Conservation (phyloP, 2,113 vertebrate species). For the Cyrtonyx montezumae region DNA sequence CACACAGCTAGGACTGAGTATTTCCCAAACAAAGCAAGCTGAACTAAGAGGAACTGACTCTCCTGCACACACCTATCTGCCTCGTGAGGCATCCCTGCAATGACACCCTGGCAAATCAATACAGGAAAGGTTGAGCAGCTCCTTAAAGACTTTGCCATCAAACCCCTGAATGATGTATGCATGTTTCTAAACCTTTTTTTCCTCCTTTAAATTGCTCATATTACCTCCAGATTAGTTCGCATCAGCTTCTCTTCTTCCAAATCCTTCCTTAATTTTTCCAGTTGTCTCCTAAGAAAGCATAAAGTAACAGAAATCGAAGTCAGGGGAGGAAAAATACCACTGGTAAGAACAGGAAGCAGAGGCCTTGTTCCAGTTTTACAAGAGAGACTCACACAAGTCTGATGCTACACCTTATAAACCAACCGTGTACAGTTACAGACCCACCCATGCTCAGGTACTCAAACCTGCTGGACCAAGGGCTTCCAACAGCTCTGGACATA, state of each 20-base stretch:
- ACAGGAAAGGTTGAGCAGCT: neutral
- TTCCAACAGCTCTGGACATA: neutral
- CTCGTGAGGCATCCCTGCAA: neutral
- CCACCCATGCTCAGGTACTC: neutral
- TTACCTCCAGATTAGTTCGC: constrained; percentile 90
- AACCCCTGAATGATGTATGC: neutral
- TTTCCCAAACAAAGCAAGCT: neutral
- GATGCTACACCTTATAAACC: neutral
- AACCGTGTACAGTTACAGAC: neutral
- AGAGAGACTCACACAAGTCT: neutral
- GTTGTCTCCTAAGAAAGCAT: constrained; percentile 86
- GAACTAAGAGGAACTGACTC: neutral
- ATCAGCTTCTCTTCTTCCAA: constrained; percentile 89
- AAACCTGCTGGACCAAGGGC: neutral
- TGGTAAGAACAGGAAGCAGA: neutral
- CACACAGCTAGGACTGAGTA: neutral
- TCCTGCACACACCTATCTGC: neutral
- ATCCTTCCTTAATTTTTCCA: constrained; percentile 87
- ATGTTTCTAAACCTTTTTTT: neutral
- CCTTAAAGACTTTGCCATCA: neutral
- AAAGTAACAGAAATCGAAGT: neutral
- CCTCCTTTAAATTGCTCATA: neutral
- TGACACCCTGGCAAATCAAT: neutral
- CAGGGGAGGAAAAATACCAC: neutral
- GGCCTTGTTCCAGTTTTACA: neutral